Evolutionary conservation across 2,888 invertebrate species (phyloP).

Genomic region (Heterodera filipjevi): DNA sequence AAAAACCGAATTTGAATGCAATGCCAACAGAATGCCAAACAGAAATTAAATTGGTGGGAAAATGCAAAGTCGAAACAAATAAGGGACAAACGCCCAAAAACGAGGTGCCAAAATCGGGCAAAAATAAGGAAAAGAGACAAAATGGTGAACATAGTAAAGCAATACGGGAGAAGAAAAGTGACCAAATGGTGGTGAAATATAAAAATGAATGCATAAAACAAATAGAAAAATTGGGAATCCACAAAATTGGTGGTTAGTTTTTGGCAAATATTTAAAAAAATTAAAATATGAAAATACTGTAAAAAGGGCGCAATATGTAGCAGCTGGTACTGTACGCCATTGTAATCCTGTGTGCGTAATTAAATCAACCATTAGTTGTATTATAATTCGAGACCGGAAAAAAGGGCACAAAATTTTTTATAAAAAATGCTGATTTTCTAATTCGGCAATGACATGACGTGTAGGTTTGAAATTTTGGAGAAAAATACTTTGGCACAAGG

Average conservation of each 20-base stretch:
- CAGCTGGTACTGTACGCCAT: too few relatives aligned
- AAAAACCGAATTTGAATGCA: background rate
- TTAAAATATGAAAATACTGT: too few relatives aligned
- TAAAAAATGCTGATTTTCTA: too few relatives aligned
- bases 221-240: background rate
- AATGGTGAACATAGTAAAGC: background rate
- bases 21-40: background rate
- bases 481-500: too few relatives aligned
- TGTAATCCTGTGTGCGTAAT: too few relatives aligned
- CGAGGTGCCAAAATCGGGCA: background rate
- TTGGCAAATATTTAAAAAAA: too few relatives aligned
- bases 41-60: background rate
- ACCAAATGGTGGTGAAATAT: background rate
- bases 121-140: background rate
- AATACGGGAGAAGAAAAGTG: background rate
- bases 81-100: background rate
- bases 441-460: too few relatives aligned
- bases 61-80: background rate
- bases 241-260: background rate
- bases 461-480: too few relatives aligned
- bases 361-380: too few relatives aligned
- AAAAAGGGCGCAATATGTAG: too few relatives aligned
- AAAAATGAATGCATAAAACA: background rate
- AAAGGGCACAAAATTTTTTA: too few relatives aligned
- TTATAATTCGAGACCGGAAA: too few relatives aligned